phyloP scores from a whole-genome alignment of 2,797 vertebrate genomes.

The Rhodeus uyekii region DNA sequence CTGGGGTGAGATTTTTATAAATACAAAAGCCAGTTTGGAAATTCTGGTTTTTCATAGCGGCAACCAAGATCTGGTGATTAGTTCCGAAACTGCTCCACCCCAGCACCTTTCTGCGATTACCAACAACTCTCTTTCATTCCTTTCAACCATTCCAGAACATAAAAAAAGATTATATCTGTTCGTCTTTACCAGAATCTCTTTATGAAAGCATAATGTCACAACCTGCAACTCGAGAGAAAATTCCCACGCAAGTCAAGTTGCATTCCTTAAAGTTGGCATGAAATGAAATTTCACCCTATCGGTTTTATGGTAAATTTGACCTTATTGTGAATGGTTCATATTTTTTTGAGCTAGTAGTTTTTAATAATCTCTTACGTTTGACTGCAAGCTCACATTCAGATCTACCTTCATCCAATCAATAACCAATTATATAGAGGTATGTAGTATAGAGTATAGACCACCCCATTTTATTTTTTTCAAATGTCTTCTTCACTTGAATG shows the following conservation, averaged over 20 bases:
- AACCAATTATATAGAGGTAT: background rate
- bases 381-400: background rate
- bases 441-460: too few species aligned
- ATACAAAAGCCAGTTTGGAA: background rate
- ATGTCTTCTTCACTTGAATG: background rate
- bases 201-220: constrained; percentile 51
- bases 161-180: constrained; percentile 80
- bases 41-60: background rate
- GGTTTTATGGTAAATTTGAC: background rate
- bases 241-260: background rate
- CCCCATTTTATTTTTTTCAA: background rate
- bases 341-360: background rate
- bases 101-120: constrained; percentile 48
- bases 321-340: background rate
- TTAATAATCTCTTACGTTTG: background rate
- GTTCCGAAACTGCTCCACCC: background rate
- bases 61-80: background rate
- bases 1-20: background rate
- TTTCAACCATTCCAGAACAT: constrained; percentile 76
- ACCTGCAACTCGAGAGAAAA: background rate
- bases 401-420: background rate
- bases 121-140: constrained; percentile 55
- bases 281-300: background rate
- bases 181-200: background rate
- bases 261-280: constrained; percentile 2